These are phyloP conservation scores for Danio rerio DNA, from an alignment of 2,113 vertebrate species.

Conservation along the genomic window GRCz12tu NC_133187.1:9156501-9157000, in stretches of 20 bases:
- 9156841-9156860: background rate
- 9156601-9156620: background rate
- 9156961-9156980: background rate
- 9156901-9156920: background rate
- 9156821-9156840: background rate
- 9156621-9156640: background rate
- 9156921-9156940: background rate
- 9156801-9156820: background rate
- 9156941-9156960: background rate
- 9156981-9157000: background rate
- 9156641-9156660: constrained; percentile 21
- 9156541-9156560: background rate
- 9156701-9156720: constrained; percentile 47
- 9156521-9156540: background rate
- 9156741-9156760: background rate
- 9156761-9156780: background rate
- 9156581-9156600: background rate
- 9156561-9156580: background rate
- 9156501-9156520: background rate
- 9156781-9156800: background rate
- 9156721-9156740: constrained; percentile 23
- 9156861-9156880: background rate
- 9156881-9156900: background rate
- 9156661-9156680: constrained; percentile 34
- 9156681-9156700: constrained; percentile 15